Conservation (phyloP, 2,113 vertebrate genomes). For the Hemiprocne comata region DNA sequence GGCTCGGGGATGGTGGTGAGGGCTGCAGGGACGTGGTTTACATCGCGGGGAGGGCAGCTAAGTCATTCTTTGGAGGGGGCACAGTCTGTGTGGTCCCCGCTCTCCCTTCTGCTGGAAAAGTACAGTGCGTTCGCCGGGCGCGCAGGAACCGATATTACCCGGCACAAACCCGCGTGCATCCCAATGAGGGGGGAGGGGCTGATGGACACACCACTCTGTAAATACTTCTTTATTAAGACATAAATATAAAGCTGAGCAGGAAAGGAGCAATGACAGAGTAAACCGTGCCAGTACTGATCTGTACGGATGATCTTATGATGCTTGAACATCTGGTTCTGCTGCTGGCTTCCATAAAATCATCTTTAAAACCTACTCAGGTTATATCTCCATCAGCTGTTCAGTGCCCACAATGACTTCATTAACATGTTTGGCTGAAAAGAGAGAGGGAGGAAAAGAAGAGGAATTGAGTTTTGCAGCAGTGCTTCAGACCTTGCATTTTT, state of each 20-base stretch:
- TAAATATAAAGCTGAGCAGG: constrained; percentile 75
- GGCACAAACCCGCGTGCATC: constrained; percentile 39
- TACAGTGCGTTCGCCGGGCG: constrained; percentile 38
- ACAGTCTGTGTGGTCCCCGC: constrained; percentile 47
- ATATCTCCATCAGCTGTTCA: constrained; percentile 99
- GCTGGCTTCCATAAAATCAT: constrained; percentile 65
- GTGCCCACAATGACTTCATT: constrained; percentile 97
- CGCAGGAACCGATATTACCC: constrained; percentile 28
- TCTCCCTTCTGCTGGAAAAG: constrained; percentile 56
- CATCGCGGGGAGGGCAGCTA: constrained; percentile 24
- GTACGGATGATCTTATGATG: constrained; percentile 22
- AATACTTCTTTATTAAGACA: constrained; percentile 79
- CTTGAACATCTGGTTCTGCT: constrained; percentile 62
- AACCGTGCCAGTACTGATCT: constrained; percentile 45
- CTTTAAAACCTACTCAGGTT: constrained; percentile 61
- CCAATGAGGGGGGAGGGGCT: constrained; percentile 57
- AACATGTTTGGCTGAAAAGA: constrained; percentile 88
- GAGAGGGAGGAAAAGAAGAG: constrained; percentile 54
- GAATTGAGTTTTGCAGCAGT: constrained; percentile 11
- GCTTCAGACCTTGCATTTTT: constrained; percentile 31
- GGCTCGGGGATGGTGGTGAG: not conserved
- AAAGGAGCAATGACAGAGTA: constrained; percentile 34
- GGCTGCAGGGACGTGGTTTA: not conserved
- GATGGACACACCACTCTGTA: constrained; percentile 41
- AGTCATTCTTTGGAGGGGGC: constrained; percentile 56